Percentiles rank a stretch among this genome's conserved stretches.
Evolutionary conservation across 2,113 vertebrate genomes (phyloP).

Genomic region (Percina caprodes): DNA sequence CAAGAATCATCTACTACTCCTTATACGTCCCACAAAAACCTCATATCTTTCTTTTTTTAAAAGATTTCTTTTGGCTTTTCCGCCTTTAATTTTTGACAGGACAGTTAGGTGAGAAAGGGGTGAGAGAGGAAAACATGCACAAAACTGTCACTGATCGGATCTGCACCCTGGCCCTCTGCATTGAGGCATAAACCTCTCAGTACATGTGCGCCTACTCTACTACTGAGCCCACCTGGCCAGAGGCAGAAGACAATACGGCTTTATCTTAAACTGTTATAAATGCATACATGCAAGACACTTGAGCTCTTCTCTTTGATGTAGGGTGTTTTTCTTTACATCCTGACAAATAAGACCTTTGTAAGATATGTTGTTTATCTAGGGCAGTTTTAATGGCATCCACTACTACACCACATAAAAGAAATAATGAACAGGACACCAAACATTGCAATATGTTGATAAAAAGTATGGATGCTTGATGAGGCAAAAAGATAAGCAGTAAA

Average conservation of each 20-base stretch:
- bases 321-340: neutral
- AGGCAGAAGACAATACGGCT: constrained; percentile 19
- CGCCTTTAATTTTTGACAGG: no score
- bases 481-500: constrained; percentile 20
- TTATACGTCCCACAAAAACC: constrained; percentile 36
- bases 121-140: no score
- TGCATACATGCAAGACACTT: constrained; percentile 41
- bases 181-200: no score
- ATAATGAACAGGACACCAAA: constrained; percentile 10
- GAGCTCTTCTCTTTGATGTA: neutral
- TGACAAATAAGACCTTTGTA: constrained; percentile 28
- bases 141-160: no score
- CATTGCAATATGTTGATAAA: constrained; percentile 10
- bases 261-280: constrained; percentile 35
- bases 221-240: no score
- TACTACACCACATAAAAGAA: constrained; percentile 27
- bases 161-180: no score
- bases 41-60: no score
- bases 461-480: neutral
- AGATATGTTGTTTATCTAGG: constrained; percentile 37
- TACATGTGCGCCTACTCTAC: no score
- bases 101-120: no score
- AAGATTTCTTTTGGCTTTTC: no score
- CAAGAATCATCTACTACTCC: constrained; percentile 17
- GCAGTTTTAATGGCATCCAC: constrained; percentile 35